Percentiles rank a stretch among this genome's conserved stretches.
These are phyloP conservation scores for Nycticryphes semicollaris DNA, from an alignment of 2,113 vertebrate genomes.

Conservation along the genomic window DNA sequence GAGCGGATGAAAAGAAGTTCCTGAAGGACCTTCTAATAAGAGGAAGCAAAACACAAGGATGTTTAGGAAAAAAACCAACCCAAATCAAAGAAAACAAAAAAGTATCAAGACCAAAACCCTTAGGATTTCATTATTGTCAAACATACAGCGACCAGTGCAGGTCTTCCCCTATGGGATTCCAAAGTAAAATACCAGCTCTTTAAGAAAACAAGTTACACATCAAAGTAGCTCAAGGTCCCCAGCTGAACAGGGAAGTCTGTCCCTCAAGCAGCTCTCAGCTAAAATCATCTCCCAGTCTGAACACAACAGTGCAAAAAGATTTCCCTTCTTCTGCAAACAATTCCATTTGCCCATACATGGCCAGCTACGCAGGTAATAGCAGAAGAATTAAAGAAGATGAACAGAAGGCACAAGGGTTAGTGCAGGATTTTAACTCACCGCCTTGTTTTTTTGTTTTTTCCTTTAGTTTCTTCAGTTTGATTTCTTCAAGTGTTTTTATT, in stretches of 20 bases:
- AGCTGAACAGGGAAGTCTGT: rapidly evolving
- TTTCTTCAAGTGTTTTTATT: slow-evolving; percentile 93
- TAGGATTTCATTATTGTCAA: neutral
- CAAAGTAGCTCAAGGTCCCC: neutral
- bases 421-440: slow-evolving; percentile 66
- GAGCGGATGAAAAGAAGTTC: slow-evolving; percentile 37
- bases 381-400: neutral
- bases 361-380: neutral
- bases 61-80: neutral
- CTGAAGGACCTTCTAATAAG: slow-evolving; percentile 68
- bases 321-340: no score
- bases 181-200: neutral
- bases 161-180: neutral
- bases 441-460: slow-evolving; percentile 84
- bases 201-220: neutral
- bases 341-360: neutral
- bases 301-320: rapidly evolving
- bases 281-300: neutral
- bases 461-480: slow-evolving; percentile 87
- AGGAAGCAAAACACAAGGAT: neutral
- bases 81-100: neutral
- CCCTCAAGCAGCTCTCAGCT: neutral
- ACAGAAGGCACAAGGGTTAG: neutral
- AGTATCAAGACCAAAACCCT: neutral
- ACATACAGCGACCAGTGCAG: neutral